Base-by-base conservation (phyloP, 2,113 vertebrate species). In the Heteronetta atricapilla region DNA sequence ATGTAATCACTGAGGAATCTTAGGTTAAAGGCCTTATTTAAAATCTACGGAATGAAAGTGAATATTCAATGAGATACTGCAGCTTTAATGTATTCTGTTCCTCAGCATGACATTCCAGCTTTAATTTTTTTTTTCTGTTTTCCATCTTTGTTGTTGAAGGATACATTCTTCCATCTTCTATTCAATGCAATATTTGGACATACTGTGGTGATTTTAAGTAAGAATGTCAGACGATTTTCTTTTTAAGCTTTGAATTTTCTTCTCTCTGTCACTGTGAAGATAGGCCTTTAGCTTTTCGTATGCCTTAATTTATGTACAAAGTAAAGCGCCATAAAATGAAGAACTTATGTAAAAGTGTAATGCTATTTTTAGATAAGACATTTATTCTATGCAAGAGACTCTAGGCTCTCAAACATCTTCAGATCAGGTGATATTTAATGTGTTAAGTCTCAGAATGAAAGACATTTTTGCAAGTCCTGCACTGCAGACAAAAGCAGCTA, bases 401-500 rank as follows among this genome's bases (percentile, higher is more conserved):
- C 67, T 83, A 83, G n/a, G 58, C 22, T 14, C 40, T 72, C 38
- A 52, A 48, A 95, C 31, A 53, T 88, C 73, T 90, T 80, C 62
- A 84, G 82, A 94, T 86, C 93, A 91, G 53, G 69, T 91, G 91
- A 79, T 93, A 77, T 92, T 94, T 93, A 92, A 46, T 88, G 40
- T 92, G 56, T 46, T 91, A 86, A 92, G 67, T 38, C 68, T 93
- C 26, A 64, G 82, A 95, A 91, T 74, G 79, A 97, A 94, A 91
- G 58, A 73, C 15, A 52, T 60, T 69, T 93, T 89, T 12, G n/a
- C 73, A 88, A 89, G 75, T 75, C 72, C 78, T 90, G 87, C 50
- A 83, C 60, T 84, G 82, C 70, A 95, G 79, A 93, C 33, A 92
- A 94, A 96, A 87, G 34, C 77, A 95, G 90, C 96, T 90, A 86